A percentile compares a stretch with the other conserved stretches of the same genome.
phyloP scores from a whole-genome alignment of 1,140 invertebrate species.

The Dryas iulia region DNA sequence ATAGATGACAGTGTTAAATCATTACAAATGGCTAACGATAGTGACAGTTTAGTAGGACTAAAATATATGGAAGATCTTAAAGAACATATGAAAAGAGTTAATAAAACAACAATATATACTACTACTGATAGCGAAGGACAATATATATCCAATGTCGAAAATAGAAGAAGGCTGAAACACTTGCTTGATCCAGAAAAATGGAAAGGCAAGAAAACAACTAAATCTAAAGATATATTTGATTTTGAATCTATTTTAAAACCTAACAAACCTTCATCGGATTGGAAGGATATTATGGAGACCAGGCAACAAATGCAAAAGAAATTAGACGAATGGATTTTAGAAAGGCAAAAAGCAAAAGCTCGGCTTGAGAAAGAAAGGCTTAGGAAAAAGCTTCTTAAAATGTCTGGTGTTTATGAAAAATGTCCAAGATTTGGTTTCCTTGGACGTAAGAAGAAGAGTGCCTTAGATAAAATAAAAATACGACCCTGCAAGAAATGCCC shows the following conservation, averaged over 20 bases:
- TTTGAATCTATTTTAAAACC: conserved; percentile 29
- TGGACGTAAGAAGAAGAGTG: conserved; percentile 17
- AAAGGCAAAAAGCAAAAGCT: conserved; percentile 43
- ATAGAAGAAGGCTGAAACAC: conserved; percentile 21
- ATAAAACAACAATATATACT: conserved; percentile 18
- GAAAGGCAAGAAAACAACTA: conserved; percentile 8
- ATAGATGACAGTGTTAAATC: conserved; percentile 48
- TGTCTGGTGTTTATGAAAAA: conserved; percentile 35
- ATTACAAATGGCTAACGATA: conserved; percentile 42
- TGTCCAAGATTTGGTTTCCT: conserved; percentile 44
- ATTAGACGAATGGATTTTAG: conserved; percentile 50
- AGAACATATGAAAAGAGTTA: conserved; percentile 40
- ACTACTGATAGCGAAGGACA: conserved; percentile 15
- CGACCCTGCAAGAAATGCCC: not conserved
- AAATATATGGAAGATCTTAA: conserved; percentile 45
- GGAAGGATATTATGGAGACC: conserved; percentile 35
- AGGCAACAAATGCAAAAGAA: conserved; percentile 38
- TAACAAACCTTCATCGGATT: conserved; percentile 23
- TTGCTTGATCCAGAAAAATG: conserved; percentile 13
- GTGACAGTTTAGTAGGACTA: conserved; percentile 39
- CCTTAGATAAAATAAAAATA: conserved; percentile 7
- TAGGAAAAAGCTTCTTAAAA: conserved; percentile 19
- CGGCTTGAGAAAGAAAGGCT: conserved; percentile 34
- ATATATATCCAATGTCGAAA: conserved; percentile 16
- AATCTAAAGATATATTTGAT: conserved; percentile 24